phyloP scores from a whole-genome alignment of 2,113 vertebrate species.

The Corythornis cristatus region DNA sequence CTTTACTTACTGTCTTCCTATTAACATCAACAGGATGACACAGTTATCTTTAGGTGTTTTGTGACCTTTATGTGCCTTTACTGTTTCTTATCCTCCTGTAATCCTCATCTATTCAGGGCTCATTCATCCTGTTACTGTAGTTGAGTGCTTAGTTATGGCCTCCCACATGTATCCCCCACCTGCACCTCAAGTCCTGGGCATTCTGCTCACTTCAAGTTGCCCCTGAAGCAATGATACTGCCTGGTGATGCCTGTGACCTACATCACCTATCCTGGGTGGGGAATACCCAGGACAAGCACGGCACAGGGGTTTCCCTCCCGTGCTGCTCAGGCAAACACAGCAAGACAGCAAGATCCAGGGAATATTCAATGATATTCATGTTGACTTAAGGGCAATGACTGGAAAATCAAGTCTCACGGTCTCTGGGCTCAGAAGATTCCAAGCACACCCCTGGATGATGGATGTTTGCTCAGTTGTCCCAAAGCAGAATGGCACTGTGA shows the following conservation, averaged over 20 bases:
- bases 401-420: no score
- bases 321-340: no score
- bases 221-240: no score
- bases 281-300: no score
- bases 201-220: no score
- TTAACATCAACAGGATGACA: background rate
- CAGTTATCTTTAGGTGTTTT: background rate
- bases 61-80: background rate
- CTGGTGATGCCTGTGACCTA: no score
- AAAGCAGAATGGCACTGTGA: background rate
- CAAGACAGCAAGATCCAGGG: no score
- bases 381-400: no score
- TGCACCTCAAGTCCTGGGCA: background rate
- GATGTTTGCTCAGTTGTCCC: background rate
- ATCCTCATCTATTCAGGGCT: conserved; percentile 6
- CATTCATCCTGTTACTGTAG: background rate
- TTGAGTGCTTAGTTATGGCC: background rate
- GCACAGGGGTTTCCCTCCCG: no score
- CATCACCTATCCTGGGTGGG: no score
- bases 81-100: background rate
- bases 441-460: background rate
- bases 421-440: no score
- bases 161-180: background rate
- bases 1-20: background rate
- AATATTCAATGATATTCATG: no score